Base-by-base conservation (phyloP, 2,797 vertebrate genomes). In the Coluber constrictor region DNA sequence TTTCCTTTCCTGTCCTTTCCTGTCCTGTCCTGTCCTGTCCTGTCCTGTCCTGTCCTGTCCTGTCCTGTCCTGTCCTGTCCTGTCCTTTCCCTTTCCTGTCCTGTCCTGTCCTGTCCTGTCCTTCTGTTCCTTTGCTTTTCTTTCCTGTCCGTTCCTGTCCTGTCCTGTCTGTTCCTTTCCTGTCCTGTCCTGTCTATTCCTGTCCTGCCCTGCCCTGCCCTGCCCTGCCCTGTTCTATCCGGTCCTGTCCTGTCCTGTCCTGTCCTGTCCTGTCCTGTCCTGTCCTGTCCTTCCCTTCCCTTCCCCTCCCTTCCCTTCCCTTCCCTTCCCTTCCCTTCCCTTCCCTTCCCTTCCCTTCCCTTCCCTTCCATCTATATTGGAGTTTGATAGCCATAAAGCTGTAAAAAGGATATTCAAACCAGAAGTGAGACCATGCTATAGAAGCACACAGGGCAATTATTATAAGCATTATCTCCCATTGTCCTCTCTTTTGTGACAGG, bases 31-130 rank as follows among this genome's bases (percentile, higher is more conserved):
- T 47, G 47, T 51, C 7, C 47, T 8, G 47, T 51, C 47, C 47
- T 51, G 47, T 51, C 51, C 51, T 9, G 8, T 54, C 51, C 51
- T 54, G 8, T 11, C 51, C 1, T 54, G 43, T 47, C 47, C 5
- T 47, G 47, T 47, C 51, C 51, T 11, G 10, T 10, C 9, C 0
- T 54, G 8, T 10, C 51, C 51, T 54, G 1, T 1, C 54, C 54
- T 55, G 2, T 0, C 11, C 54, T 55, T 0, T 3, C 54, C 9
- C 9, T 54, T 2, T 2, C 51, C 51, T 11, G 10, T 2, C 51
- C 51, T 10, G 9, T 1, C 51, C 51, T 10, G 10, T 12, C 55
- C 56, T 15, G 2, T 56, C 15, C 56, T 37, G 37, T 37, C 37
- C 37, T 37, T 37, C 37, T 37, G 37, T 37, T 37, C 37, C 37